Evolutionary conservation across 2,797 vertebrate genomes (phyloP).

Genomic region (Nothura maculosa): DNA sequence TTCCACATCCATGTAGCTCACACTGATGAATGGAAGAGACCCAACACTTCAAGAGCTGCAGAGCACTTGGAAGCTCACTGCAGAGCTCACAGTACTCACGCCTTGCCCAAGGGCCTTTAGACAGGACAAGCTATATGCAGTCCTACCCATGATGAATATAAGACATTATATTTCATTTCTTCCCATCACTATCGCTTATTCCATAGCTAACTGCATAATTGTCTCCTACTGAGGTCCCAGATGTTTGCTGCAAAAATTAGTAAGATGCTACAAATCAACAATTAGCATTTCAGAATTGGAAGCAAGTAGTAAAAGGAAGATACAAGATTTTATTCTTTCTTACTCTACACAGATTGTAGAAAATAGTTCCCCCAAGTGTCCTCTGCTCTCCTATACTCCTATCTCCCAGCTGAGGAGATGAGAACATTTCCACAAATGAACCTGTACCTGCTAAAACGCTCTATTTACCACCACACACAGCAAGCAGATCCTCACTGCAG

Average conservation of each 20-base stretch:
- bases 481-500: not conserved
- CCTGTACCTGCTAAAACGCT: not conserved
- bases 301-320: not conserved
- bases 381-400: not conserved
- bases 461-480: not conserved
- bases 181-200: not conserved
- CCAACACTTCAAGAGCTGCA: not conserved
- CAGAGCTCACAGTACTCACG: not conserved
- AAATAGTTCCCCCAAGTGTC: not conserved
- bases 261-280: not conserved
- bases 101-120: not conserved
- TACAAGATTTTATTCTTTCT: not conserved
- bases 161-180: not conserved
- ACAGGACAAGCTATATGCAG: not conserved
- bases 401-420: not conserved
- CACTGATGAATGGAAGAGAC: not conserved
- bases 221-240: not conserved
- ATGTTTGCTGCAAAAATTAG: not conserved
- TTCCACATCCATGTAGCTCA: not conserved
- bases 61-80: not conserved
- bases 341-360: not conserved
- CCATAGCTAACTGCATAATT: not conserved
- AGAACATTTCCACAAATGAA: not conserved
- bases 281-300: not conserved
- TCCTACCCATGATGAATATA: rapidly evolving